Conservation (phyloP, 2,113 vertebrate genomes). For the Oceanodroma tethys region DNA sequence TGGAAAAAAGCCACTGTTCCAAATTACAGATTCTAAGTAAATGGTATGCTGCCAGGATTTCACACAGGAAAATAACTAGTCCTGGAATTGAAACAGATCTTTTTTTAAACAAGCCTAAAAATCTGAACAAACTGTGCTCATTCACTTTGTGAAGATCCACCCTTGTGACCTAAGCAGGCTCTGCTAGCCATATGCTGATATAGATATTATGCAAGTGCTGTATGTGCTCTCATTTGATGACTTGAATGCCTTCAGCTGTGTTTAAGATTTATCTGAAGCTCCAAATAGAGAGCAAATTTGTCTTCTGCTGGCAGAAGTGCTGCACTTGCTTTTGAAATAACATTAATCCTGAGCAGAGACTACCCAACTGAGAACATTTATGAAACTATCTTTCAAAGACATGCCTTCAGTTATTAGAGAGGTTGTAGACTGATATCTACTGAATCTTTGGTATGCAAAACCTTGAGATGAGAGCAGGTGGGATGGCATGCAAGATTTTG, state of each 20-base stretch:
- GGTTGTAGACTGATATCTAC: neutral
- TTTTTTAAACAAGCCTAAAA: neutral
- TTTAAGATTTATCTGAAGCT: conserved; percentile 34
- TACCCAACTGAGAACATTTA: neutral
- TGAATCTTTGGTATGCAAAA: neutral
- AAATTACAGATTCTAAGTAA: conserved; percentile 11
- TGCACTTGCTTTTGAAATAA: conserved; percentile 6
- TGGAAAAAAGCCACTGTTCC: neutral
- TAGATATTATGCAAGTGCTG: neutral
- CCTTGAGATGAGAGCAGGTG: neutral
- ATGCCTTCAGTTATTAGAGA: neutral
- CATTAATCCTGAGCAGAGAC: neutral
- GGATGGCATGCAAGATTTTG: neutral
- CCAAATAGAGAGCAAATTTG: conserved; percentile 24
- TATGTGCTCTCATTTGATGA: neutral
- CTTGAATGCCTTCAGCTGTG: conserved; percentile 28
- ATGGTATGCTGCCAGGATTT: neutral
- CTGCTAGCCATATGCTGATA: conserved; percentile 6
- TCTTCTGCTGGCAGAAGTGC: conserved; percentile 5
- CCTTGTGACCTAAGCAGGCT: neutral
- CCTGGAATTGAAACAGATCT: neutral
- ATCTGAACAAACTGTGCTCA: neutral
- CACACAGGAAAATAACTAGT: neutral
- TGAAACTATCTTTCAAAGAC: neutral
- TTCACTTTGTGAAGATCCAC: neutral